These are phyloP conservation scores for Columba livia DNA, from an alignment of 2,113 vertebrate genomes.

Conservation along the genomic window DNA sequence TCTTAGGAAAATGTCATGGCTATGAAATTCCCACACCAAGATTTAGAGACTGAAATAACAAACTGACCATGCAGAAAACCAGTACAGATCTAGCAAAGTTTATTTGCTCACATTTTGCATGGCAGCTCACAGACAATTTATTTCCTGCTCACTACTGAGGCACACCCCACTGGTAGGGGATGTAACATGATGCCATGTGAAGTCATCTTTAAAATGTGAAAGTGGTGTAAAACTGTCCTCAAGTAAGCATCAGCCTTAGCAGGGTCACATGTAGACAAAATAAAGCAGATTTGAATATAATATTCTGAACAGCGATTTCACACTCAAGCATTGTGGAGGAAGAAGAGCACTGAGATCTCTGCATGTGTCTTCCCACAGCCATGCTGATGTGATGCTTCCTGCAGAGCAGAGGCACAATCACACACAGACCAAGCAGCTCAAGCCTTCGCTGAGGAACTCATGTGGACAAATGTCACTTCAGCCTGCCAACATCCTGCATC, in stretches of 20 bases:
- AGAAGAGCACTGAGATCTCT: rapidly evolving
- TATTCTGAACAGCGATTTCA: not conserved
- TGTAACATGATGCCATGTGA: not conserved
- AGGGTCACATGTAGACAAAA: not conserved
- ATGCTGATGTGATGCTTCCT: not conserved
- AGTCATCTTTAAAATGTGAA: not conserved
- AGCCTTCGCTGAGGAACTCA: not conserved
- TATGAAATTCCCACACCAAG: not conserved
- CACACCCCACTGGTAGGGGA: not conserved
- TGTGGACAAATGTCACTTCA: not conserved
- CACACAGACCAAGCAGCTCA: not conserved
- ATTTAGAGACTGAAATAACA: not conserved
- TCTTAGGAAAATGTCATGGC: not conserved
- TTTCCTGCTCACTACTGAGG: not conserved
- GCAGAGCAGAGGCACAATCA: not conserved
- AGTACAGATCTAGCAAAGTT: not conserved
- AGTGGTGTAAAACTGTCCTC: not conserved
- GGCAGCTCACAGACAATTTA: not conserved
- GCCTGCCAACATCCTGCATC: not conserved
- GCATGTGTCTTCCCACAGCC: rapidly evolving
- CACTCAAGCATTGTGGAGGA: not conserved
- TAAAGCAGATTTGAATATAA: not conserved
- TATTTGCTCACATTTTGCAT: not conserved
- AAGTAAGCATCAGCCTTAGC: not conserved
- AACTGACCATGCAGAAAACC: not conserved